Evolutionary conservation across 2,888 invertebrate species (phyloP).

Genomic region (Blomia tropicalis): DNA sequence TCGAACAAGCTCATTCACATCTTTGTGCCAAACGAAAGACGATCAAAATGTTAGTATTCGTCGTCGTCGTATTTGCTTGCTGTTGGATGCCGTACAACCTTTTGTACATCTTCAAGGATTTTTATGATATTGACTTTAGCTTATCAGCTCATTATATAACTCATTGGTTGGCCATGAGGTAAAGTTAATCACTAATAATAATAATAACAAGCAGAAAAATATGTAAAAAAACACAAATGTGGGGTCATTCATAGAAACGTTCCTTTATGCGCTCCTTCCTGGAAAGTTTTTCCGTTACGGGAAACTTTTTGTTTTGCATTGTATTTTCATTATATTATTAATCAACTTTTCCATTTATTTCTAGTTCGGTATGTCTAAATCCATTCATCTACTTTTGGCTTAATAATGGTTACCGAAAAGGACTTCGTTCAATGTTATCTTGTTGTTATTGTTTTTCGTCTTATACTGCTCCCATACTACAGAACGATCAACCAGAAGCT

Average conservation of each 20-base stretch:
- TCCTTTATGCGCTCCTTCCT: no score
- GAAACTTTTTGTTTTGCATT: no score
- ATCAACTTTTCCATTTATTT: no score
- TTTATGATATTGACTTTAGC: background rate
- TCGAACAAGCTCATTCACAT: background rate
- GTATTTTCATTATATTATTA: no score
- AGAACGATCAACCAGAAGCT: background rate
- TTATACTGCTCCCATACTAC: no score
- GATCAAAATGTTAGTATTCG: conserved; percentile 20
- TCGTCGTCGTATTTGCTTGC: conserved; percentile 8
- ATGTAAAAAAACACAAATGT: no score
- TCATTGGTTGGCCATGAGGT: conserved; percentile 12
- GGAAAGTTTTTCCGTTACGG: no score
- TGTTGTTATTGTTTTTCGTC: background rate
- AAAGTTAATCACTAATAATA: no score
- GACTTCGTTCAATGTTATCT: background rate
- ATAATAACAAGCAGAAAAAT: no score
- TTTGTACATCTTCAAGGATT: conserved; percentile 6
- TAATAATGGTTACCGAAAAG: conserved; percentile 1
- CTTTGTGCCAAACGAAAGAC: conserved; percentile 2
- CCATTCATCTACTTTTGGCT: conserved; percentile 20
- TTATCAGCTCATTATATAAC: background rate
- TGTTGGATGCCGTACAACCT: conserved; percentile 21
- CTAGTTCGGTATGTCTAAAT: conserved; percentile 15
- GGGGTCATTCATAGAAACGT: no score